These are phyloP conservation scores for Pipistrellus nathusii DNA, from an alignment of 2,797 vertebrate species.

Conservation along the genomic window DNA sequence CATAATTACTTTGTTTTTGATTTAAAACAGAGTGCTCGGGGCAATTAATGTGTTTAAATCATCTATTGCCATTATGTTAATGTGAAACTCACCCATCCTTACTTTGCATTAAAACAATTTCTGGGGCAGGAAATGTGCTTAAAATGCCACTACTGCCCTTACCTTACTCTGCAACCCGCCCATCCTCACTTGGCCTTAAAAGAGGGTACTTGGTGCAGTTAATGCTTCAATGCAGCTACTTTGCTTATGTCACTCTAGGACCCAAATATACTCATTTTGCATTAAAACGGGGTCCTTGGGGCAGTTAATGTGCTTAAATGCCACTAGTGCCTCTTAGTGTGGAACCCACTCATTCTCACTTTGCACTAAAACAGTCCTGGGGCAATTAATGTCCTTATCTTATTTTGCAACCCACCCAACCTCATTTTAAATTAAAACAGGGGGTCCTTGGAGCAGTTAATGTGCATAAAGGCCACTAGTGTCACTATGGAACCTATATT, in stretches of 20 bases:
- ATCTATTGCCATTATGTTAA: too few species aligned
- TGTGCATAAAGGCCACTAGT: not conserved
- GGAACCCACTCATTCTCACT: not conserved
- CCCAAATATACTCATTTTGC: not conserved
- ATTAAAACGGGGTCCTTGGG: not conserved
- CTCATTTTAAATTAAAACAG: not conserved
- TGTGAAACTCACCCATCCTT: too few species aligned
- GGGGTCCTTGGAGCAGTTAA: not conserved
- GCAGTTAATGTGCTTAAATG: not conserved
- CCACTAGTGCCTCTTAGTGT: too few species aligned
- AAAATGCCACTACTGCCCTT: not conserved
- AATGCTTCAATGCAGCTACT: not conserved
- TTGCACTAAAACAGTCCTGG: not conserved
- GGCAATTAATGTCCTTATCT: too few species aligned
- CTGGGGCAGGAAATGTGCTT: not conserved
- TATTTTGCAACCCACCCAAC: not conserved
- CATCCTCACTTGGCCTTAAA: not conserved
- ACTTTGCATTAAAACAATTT: not conserved
- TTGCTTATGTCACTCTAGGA: not conserved
- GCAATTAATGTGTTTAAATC: too few species aligned
- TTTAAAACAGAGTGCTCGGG: too few species aligned
- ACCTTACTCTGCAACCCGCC: too few species aligned
- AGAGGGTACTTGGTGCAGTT: not conserved
- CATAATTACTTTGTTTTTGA: too few species aligned
- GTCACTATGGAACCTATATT: not conserved